Evolutionary conservation across 2,113 vertebrate species (phyloP).

Genomic region (Ageneiosus marmoratus): DNA sequence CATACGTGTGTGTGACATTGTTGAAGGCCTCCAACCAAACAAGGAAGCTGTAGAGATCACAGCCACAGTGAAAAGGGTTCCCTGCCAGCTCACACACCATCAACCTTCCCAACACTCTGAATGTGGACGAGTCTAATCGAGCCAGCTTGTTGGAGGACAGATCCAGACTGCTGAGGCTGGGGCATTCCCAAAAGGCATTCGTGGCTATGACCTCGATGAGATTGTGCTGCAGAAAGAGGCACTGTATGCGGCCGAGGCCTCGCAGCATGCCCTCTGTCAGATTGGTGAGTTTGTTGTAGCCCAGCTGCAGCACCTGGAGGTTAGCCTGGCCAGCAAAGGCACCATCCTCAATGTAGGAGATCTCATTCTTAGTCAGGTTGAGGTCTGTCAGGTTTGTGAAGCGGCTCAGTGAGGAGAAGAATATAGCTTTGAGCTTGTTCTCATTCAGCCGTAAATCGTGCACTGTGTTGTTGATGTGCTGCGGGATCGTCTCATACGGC

Average conservation of each 20-base stretch:
- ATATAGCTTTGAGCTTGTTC: constrained; percentile 95
- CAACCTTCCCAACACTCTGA: constrained; percentile 83
- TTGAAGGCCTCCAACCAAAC: constrained; percentile 94
- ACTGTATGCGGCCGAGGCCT: constrained; percentile 90
- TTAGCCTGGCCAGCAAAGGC: constrained; percentile 94
- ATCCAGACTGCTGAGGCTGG: constrained; percentile 94
- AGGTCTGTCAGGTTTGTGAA: constrained; percentile 97
- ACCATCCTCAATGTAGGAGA: constrained; percentile 94
- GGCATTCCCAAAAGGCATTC: constrained; percentile 92
- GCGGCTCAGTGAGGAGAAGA: constrained; percentile 91
- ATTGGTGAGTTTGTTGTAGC: constrained; percentile 95
- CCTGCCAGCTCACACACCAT: constrained; percentile 96
- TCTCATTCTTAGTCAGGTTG: constrained; percentile 98
- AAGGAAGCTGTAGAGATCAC: constrained; percentile 91
- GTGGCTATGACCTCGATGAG: constrained; percentile 91
- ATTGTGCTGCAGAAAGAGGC: constrained; percentile 96
- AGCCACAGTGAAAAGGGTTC: constrained; percentile 96
- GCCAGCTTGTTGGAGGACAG: constrained; percentile 95
- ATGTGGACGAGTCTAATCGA: constrained; percentile 88
- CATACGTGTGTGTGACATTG: constrained; percentile 95
- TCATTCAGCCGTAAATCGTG: constrained; percentile 94
- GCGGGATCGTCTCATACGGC: constrained; percentile 95
- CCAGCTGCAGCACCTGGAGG: constrained; percentile 93
- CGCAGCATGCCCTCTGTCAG: constrained; percentile 95
- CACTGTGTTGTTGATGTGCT: constrained; percentile 99